Percentiles rank a stretch among this genome's conserved stretches.
Evolutionary conservation across 2,113 vertebrate species (phyloP).

Genomic region (Choloepus hoffmanni): DNA sequence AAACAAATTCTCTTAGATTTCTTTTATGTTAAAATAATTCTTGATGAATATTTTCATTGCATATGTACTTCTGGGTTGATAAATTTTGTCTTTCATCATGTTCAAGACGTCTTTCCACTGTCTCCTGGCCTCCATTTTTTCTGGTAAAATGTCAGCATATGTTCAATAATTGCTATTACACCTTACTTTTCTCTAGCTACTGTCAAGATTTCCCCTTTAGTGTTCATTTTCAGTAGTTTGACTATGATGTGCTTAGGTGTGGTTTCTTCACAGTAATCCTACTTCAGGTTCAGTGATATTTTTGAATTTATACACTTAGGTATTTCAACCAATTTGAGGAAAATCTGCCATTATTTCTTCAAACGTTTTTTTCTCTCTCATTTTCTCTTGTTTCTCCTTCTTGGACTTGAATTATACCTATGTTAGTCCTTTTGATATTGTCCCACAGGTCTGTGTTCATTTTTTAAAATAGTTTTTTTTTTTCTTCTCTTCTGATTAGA

Average conservation of each 20-base stretch:
- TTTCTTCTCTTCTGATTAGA: background rate
- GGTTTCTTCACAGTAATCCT: background rate
- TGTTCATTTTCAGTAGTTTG: background rate
- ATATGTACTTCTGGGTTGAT: background rate
- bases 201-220: background rate
- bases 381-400: background rate
- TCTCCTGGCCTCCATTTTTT: background rate
- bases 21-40: background rate
- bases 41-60: background rate
- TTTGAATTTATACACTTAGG: background rate
- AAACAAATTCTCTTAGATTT: too few species aligned
- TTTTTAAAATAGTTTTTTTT: background rate
- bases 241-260: background rate
- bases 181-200: background rate
- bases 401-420: background rate
- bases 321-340: background rate
- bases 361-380: background rate
- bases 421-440: background rate
- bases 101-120: background rate
- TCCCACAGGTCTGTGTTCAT: background rate
- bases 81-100: background rate
- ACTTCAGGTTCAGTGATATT: background rate
- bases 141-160: background rate
- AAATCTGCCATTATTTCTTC: background rate
- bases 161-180: background rate